Evolutionary conservation across 2,797 vertebrate species (phyloP).

Genomic region (Cynodonichthys magdalenae): DNA sequence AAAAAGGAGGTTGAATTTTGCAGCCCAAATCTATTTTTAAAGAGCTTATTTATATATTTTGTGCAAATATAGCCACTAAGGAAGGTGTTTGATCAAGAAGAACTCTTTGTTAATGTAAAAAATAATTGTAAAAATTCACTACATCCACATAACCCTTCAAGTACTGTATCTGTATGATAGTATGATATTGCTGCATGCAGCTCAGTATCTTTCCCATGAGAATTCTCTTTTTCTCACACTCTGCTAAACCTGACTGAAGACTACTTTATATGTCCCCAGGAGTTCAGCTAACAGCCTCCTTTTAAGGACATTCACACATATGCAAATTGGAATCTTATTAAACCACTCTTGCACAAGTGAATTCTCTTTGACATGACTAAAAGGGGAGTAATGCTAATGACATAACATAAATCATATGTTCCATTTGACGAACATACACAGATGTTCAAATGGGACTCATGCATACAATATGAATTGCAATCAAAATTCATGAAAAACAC

Average conservation of each 20-base stretch:
- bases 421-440: not conserved
- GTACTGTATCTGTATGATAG: too few relatives aligned
- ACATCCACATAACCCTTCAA: too few relatives aligned
- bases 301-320: slow-evolving; percentile 17
- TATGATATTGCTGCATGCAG: not conserved
- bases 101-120: too few relatives aligned
- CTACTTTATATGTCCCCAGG: slow-evolving; percentile 29
- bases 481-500: slow-evolving; percentile 5
- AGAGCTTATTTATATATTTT: too few relatives aligned
- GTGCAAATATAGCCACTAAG: too few relatives aligned
- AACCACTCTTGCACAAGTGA: not conserved
- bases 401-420: not conserved
- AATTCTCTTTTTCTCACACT: too few relatives aligned
- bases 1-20: too few relatives aligned
- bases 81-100: too few relatives aligned
- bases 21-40: too few relatives aligned
- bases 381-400: slow-evolving; percentile 3
- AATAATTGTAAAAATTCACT: too few relatives aligned
- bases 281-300: slow-evolving; percentile 26
- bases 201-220: slow-evolving; percentile 13
- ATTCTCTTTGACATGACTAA: not conserved
- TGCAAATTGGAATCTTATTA: not conserved
- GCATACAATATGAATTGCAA: not conserved
- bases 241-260: too few relatives aligned
- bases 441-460: slow-evolving; percentile 4